Evolutionary conservation across 2,113 vertebrate species (phyloP).

Genomic region (Oncorhynchus nerka): DNA sequence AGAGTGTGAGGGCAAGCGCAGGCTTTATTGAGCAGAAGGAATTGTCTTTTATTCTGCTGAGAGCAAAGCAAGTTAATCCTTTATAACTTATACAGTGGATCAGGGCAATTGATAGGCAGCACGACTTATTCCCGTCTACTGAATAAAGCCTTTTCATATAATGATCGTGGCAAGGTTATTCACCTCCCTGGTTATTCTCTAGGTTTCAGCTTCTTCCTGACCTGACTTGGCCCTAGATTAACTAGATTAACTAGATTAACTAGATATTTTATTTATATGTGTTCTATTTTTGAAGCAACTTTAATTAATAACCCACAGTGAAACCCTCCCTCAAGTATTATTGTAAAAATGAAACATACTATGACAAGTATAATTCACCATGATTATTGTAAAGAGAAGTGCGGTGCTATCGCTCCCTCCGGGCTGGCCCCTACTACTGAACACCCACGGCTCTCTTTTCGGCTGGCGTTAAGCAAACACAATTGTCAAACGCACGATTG

Average conservation of each 20-base stretch:
- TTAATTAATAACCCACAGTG: not conserved
- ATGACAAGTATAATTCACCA: too few relatives aligned
- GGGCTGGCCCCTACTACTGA: not conserved
- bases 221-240: not conserved
- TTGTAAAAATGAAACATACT: too few relatives aligned
- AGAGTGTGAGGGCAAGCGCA: slow-evolving; percentile 10
- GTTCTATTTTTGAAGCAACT: not conserved
- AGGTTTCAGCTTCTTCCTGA: not conserved
- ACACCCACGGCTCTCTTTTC: not conserved
- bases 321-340: too few relatives aligned
- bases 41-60: slow-evolving; percentile 25
- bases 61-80: slow-evolving; percentile 36
- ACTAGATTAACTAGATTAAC: too few relatives aligned
- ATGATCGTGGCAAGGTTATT: slow-evolving; percentile 1
- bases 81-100: slow-evolving; percentile 15
- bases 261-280: not conserved
- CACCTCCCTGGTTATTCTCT: not conserved
- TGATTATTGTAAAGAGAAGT: too few relatives aligned
- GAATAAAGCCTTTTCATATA: not conserved
- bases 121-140: slow-evolving; percentile 17
- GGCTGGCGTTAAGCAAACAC: too few relatives aligned
- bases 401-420: too few relatives aligned
- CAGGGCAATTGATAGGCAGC: slow-evolving; percentile 32
- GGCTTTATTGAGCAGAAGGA: not conserved
- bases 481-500: too few relatives aligned